Evolutionary conservation across 2,113 vertebrate genomes (phyloP).

Genomic region (Clinocottus analis): DNA sequence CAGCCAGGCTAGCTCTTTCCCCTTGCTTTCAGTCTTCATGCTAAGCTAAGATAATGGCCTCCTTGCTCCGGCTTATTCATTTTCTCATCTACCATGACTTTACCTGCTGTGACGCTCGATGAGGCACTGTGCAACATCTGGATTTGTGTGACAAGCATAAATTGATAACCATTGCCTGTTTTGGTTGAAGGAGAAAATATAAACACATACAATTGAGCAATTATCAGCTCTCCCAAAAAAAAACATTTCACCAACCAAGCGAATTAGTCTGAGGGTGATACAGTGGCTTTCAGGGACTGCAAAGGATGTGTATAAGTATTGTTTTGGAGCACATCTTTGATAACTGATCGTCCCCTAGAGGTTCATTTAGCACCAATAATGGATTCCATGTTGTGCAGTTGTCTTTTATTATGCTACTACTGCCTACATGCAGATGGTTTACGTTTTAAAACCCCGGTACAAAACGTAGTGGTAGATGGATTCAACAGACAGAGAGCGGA

Average conservation of each 20-base stretch:
- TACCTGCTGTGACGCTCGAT: not conserved
- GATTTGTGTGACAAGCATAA: not conserved
- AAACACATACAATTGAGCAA: not conserved
- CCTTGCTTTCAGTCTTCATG: not conserved
- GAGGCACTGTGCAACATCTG: not conserved
- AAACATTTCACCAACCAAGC: not conserved
- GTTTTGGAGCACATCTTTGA: not conserved
- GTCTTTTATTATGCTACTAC: too few species aligned
- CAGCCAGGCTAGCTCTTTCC: not conserved
- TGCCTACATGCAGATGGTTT: too few species aligned
- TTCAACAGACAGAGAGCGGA: constrained; percentile 4
- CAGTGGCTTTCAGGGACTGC: not conserved
- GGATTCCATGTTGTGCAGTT: too few species aligned
- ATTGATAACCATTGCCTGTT: too few species aligned
- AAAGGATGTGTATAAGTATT: not conserved
- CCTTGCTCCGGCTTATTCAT: not conserved
- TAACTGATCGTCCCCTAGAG: too few species aligned
- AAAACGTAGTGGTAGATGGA: not conserved
- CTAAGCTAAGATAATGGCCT: not conserved
- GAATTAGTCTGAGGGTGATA: not conserved
- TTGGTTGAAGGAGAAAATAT: not conserved
- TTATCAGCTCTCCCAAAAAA: not conserved
- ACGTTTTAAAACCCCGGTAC: too few species aligned
- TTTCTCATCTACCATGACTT: not conserved
- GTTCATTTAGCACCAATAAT: too few species aligned